phyloP scores from a whole-genome alignment of 2,797 vertebrate genomes.

The Euphonia xanthogaster region DNA sequence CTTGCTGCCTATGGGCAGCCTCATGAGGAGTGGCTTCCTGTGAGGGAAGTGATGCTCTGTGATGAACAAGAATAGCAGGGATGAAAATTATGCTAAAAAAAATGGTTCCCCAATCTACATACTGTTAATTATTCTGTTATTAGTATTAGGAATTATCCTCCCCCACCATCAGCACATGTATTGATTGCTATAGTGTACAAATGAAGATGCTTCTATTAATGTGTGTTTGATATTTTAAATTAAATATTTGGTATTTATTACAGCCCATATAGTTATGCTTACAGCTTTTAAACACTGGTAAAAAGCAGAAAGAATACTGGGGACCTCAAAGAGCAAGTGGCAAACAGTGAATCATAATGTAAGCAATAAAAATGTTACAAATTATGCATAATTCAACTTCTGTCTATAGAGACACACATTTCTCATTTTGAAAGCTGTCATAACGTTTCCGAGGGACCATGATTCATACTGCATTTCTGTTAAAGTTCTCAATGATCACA shows the following conservation, averaged over 20 bases:
- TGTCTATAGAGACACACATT: not conserved
- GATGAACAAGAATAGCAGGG: not conserved
- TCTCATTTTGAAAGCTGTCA: not conserved
- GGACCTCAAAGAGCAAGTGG: not conserved
- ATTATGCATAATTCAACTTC: not conserved
- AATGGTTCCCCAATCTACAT: rapidly evolving
- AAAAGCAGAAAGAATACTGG: not conserved
- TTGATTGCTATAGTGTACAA: not conserved
- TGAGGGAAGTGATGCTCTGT: not conserved
- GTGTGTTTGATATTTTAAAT: not conserved
- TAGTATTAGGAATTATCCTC: not conserved
- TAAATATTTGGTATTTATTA: not conserved
- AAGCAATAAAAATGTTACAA: not conserved
- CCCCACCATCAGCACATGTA: not conserved
- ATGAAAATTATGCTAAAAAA: not conserved
- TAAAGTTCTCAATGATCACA: not conserved
- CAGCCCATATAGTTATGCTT: not conserved
- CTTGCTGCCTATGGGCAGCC: not conserved
- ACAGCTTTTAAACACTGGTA: not conserved
- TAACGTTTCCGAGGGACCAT: not conserved
- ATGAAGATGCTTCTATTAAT: not conserved
- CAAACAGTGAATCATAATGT: not conserved
- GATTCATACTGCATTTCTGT: not conserved
- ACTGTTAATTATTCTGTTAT: not conserved
- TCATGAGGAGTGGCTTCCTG: not conserved